Conservation (phyloP, 1,140 invertebrate species). For the Anastatus disparis region DNA sequence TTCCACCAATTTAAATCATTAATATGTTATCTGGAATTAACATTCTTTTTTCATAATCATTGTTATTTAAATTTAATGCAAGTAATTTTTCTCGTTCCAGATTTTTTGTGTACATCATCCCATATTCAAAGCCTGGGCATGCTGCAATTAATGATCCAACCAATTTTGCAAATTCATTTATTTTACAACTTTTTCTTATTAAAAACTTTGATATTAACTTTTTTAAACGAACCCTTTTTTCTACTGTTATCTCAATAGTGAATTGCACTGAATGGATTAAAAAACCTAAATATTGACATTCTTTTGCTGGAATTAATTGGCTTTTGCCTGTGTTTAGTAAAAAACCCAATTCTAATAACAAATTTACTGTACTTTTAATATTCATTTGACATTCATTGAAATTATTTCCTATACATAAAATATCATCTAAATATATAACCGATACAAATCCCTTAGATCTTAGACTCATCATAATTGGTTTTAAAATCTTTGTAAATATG, state of each 20-base stretch:
- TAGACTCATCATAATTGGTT: constrained; percentile 22
- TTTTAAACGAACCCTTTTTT: not conserved
- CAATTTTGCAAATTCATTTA: not conserved
- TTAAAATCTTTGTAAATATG: constrained; percentile 41
- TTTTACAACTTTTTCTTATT: too few species aligned
- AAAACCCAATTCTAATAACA: not conserved
- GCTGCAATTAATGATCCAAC: not conserved
- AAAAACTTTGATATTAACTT: not conserved
- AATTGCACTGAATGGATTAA: not conserved
- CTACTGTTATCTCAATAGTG: not conserved
- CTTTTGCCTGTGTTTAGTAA: not conserved
- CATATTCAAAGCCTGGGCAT: constrained; percentile 5
- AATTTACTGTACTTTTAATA: not conserved
- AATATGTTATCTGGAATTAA: constrained; percentile 18
- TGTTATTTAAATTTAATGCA: not conserved
- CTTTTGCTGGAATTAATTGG: not conserved
- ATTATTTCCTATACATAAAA: constrained; percentile 12
- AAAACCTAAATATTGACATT: not conserved
- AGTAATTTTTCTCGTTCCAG: not conserved
- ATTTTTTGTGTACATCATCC: not conserved
- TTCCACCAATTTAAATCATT: constrained; percentile 36
- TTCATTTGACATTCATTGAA: constrained; percentile 7
- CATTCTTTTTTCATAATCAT: constrained; percentile 33
- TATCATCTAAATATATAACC: constrained; percentile 38
- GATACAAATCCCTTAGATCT: constrained; percentile 11